phyloP scores from a whole-genome alignment of 2,888 invertebrate species.

The Drosophila flavopinicola region DNA sequence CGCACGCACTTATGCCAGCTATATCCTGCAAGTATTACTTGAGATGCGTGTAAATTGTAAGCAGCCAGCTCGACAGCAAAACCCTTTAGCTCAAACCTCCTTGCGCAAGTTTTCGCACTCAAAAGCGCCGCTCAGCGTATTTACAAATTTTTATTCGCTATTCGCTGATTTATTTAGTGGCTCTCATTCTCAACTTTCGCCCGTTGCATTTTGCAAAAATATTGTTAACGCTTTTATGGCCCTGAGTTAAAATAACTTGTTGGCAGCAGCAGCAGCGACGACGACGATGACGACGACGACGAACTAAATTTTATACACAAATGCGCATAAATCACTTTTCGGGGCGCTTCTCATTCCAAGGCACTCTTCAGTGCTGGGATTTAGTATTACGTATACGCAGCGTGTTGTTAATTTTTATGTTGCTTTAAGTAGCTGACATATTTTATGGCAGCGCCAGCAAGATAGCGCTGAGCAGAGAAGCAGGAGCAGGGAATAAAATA shows the following conservation, averaged over 20 bases:
- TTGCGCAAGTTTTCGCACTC: conserved; percentile 31
- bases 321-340: conserved; percentile 60
- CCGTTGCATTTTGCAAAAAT: conserved; percentile 44
- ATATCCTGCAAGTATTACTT: conserved; percentile 23
- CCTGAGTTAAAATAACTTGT: conserved; percentile 59
- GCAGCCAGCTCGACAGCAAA: conserved; percentile 23
- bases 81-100: conserved; percentile 23
- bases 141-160: conserved; percentile 36
- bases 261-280: conserved; percentile 11
- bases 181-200: conserved; percentile 15
- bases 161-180: conserved; percentile 62
- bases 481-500: not conserved
- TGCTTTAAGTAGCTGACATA: conserved; percentile 63
- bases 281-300: not conserved
- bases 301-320: conserved; percentile 58
- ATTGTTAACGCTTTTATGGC: conserved; percentile 64
- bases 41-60: conserved; percentile 48
- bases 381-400: conserved; percentile 54
- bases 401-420: conserved; percentile 62
- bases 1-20: not conserved
- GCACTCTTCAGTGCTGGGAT: conserved; percentile 17
- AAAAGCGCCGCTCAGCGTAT: conserved; percentile 6
- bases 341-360: not conserved
- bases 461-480: not conserved
- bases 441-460: conserved; percentile 39